These are phyloP conservation scores for Lissonota sp. DNA, from an alignment of 2,888 invertebrate species.

Conservation along the genomic window DNA sequence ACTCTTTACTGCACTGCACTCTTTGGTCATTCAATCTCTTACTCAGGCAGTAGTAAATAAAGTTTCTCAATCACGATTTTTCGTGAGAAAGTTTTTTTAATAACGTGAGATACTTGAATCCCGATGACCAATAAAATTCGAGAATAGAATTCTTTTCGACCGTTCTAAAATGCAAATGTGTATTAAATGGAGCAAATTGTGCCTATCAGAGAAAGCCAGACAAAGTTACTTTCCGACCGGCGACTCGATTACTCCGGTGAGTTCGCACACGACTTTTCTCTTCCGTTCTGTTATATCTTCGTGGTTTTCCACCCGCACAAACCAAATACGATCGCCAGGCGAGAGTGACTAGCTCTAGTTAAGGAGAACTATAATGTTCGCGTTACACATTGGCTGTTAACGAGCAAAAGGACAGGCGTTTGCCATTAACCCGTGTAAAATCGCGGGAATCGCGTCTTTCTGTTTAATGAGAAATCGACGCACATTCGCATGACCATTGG, in stretches of 20 bases:
- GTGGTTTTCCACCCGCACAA: conserved; percentile 54
- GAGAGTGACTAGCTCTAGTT: not conserved
- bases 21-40: no score
- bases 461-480: no score
- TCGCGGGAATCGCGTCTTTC: no score
- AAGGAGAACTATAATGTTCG: not conserved
- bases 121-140: not conserved
- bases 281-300: conserved; percentile 13
- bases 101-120: no score
- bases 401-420: no score
- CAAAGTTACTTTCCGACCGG: conserved; percentile 65
- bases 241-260: conserved; percentile 63
- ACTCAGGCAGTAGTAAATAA: no score
- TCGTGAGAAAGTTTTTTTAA: no score
- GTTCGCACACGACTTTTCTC: conserved; percentile 44
- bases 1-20: no score
- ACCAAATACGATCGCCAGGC: conserved; percentile 34
- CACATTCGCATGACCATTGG: not conserved
- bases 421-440: no score
- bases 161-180: conserved; percentile 12
- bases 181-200: no score
- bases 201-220: conserved; percentile 52
- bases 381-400: no score
- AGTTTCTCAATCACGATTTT: no score
- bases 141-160: conserved; percentile 53